These are phyloP conservation scores for Furcula furcula DNA, from an alignment of 2,888 invertebrate genomes.

Conservation along the genomic window DNA sequence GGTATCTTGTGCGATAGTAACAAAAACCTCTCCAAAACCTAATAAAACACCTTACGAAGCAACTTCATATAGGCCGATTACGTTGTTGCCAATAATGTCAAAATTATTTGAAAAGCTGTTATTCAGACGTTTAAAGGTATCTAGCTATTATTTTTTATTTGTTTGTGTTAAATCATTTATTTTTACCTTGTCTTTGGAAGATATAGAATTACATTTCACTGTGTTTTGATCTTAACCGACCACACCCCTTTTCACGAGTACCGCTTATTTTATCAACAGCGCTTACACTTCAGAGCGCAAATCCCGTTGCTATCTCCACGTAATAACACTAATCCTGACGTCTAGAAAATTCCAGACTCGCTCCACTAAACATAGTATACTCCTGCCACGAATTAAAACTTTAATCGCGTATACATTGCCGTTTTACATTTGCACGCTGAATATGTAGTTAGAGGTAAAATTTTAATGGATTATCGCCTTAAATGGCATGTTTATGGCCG, in stretches of 20 bases:
- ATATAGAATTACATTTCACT: no score
- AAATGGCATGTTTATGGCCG: conserved; percentile 38
- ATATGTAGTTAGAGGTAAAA: conserved; percentile 58
- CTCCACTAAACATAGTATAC: conserved; percentile 12
- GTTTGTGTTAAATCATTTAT: no score
- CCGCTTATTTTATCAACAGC: conserved; percentile 18
- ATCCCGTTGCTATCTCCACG: conserved; percentile 29
- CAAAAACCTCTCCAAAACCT: no score
- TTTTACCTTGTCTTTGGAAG: no score
- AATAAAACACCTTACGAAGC: no score
- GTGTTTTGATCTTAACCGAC: no score
- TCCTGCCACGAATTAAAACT: conserved; percentile 30
- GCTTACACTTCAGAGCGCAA: conserved; percentile 24
- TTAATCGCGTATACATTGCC: conserved; percentile 51
- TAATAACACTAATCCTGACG: conserved; percentile 32
- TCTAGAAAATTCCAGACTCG: conserved; percentile 24
- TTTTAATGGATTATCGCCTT: conserved; percentile 70
- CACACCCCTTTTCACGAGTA: background rate
- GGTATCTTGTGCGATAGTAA: no score
- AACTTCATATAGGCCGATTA: no score
- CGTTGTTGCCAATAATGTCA: no score
- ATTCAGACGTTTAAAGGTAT: no score
- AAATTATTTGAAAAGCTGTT: no score
- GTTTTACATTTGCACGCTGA: conserved; percentile 46
- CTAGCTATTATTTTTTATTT: no score